These are phyloP conservation scores for Helogale parvula DNA, from an alignment of 2,113 vertebrate species.

Conservation along the genomic window DNA sequence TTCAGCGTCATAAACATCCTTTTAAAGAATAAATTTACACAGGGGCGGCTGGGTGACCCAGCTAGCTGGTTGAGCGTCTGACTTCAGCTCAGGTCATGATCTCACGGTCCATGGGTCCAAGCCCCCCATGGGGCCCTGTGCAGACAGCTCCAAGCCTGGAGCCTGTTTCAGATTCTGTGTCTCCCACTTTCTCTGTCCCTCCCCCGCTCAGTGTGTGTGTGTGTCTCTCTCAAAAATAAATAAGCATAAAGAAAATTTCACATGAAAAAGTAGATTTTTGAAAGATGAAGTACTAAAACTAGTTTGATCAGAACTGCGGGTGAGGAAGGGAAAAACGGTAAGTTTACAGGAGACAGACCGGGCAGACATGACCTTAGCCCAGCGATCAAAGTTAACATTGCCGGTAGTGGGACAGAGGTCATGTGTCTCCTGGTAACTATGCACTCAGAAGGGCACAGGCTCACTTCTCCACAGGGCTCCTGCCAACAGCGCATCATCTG, in stretches of 20 bases:
- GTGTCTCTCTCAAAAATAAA: no score
- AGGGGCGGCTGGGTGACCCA: no score
- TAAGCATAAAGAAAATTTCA: not conserved
- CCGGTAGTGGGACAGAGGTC: rapidly evolving
- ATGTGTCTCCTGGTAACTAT: rapidly evolving
- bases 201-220: no score
- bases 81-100: no score
- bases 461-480: not conserved
- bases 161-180: no score
- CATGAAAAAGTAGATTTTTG: not conserved
- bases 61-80: no score
- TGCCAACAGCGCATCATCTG: not conserved
- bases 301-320: not conserved
- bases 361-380: not conserved
- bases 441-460: not conserved
- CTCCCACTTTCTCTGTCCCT: no score
- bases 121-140: no score
- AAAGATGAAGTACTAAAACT: not conserved
- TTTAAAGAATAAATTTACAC: no score
- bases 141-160: no score
- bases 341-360: not conserved
- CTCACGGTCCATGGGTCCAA: no score
- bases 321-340: not conserved
- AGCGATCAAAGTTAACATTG: not conserved
- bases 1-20: not conserved